Percentiles rank a stretch among this genome's conserved stretches.
These are phyloP conservation scores for Zele albiditarsus DNA, from an alignment of 2,888 invertebrate genomes.

Conservation along the genomic window DNA sequence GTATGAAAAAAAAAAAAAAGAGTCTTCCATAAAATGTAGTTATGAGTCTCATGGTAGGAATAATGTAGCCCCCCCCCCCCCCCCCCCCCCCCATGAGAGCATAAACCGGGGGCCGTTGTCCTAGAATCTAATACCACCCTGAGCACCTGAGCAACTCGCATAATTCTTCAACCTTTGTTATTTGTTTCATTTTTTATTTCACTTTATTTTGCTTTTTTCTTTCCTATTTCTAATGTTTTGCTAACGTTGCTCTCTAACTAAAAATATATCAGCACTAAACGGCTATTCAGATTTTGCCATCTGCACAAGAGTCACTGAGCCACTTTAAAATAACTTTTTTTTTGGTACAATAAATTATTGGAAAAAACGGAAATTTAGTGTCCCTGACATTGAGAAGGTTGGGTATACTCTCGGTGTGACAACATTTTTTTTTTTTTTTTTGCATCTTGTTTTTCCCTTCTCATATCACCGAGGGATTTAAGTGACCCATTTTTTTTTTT, in stretches of 20 bases:
- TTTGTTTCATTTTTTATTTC: slow-evolving; percentile 19
- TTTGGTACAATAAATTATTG: neutral
- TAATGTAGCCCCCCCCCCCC: neutral
- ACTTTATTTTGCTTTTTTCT: neutral
- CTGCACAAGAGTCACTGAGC: neutral
- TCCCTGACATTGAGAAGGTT: neutral
- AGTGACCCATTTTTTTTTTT: slow-evolving; percentile 23
- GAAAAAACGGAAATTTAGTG: neutral
- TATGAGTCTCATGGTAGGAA: slow-evolving; percentile 38
- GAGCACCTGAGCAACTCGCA: slow-evolving; percentile 34
- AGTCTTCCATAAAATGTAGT: slow-evolving; percentile 33
- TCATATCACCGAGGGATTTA: slow-evolving; percentile 26
- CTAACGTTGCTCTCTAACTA: slow-evolving; percentile 1
- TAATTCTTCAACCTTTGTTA: slow-evolving; percentile 29
- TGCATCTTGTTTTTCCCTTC: slow-evolving; percentile 15
- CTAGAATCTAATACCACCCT: slow-evolving; percentile 37
- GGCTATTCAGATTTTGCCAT: neutral
- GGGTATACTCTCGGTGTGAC: neutral
- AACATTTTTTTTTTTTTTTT: neutral
- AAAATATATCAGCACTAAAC: neutral
- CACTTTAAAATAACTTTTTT: neutral
- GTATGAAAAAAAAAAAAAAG: slow-evolving; percentile 22
- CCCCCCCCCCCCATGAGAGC: slow-evolving; percentile 21
- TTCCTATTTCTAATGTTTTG: neutral
- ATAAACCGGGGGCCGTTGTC: slow-evolving; percentile 27